Evolutionary conservation across 2,888 invertebrate species (phyloP).

Genomic region (Drosophila colorata): DNA sequence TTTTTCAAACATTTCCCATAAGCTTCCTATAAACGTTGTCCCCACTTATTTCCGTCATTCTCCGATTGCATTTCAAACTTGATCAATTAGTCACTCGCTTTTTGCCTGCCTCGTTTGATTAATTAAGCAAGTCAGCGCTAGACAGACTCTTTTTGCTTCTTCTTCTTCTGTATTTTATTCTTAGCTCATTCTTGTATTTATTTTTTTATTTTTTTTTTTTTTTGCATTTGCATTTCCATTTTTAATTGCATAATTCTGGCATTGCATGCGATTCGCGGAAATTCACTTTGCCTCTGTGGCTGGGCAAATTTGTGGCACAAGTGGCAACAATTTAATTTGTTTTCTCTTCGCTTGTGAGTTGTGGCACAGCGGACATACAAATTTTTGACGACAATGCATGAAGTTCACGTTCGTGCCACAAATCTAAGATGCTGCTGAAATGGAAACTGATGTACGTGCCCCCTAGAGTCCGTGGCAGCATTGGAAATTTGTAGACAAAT

Average conservation of each 20-base stretch:
- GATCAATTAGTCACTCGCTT: constrained; percentile 32
- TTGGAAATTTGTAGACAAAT: constrained; percentile 74
- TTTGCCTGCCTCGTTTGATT: constrained; percentile 48
- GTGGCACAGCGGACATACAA: constrained; percentile 39
- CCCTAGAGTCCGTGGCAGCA: constrained; percentile 31
- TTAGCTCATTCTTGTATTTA: constrained; percentile 17
- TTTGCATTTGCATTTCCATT: constrained; percentile 61
- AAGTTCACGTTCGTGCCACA: constrained; percentile 79
- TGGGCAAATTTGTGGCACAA: constrained; percentile 35
- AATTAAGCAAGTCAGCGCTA: constrained; percentile 48
- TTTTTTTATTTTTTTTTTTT: constrained; percentile 15
- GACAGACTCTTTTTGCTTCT: constrained; percentile 9
- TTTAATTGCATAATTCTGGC: constrained; percentile 77
- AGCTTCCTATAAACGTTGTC: constrained; percentile 5
- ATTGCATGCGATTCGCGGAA: constrained; percentile 70
- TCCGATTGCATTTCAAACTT: constrained; percentile 5
- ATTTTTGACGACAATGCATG: constrained; percentile 77
- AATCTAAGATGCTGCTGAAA: constrained; percentile 68
- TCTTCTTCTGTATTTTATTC: constrained; percentile 15
- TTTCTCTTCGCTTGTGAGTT: constrained; percentile 21
- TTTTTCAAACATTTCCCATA: constrained; percentile 9
- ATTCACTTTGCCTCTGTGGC: constrained; percentile 8
- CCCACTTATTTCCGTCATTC: constrained; percentile 28
- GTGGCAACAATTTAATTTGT: constrained; percentile 78
- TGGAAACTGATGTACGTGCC: constrained; percentile 64